phyloP scores from a whole-genome alignment of 2,113 vertebrate genomes.

The Chamaetylas fuelleborni region DNA sequence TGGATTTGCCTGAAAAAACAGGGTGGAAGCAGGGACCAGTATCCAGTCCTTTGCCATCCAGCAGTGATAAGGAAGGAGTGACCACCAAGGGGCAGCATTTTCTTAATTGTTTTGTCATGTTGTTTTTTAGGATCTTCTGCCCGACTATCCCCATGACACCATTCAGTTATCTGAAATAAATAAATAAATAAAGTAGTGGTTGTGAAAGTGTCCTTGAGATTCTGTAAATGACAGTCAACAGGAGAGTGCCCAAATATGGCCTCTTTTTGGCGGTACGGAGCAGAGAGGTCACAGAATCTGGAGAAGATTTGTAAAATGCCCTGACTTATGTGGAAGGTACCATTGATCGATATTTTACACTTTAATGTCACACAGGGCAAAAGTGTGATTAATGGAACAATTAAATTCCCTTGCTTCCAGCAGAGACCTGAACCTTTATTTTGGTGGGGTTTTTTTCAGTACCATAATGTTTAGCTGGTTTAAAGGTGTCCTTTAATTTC shows the following conservation, averaged over 20 bases:
- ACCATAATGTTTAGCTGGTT: slow-evolving; percentile 7
- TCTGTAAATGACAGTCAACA: background rate
- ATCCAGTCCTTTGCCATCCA: background rate
- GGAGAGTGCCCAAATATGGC: background rate
- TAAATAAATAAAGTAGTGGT: background rate
- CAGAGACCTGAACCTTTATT: background rate
- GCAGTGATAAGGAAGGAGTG: background rate
- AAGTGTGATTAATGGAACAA: slow-evolving; percentile 62
- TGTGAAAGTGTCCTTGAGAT: background rate
- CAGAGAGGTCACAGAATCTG: background rate
- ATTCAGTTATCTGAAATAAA: background rate
- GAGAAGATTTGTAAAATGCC: background rate
- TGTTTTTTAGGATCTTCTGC: background rate
- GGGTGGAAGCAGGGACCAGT: background rate
- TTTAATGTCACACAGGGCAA: slow-evolving; percentile 30
- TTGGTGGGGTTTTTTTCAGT: background rate
- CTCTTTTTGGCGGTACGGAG: background rate
- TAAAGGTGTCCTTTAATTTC: slow-evolving; percentile 16
- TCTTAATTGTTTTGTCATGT: background rate
- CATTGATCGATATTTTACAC: slow-evolving; percentile 26
- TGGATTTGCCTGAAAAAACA: background rate
- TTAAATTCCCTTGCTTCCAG: slow-evolving; percentile 45
- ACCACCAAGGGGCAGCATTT: background rate
- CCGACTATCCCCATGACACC: background rate
- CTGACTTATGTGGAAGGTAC: background rate